These are phyloP conservation scores for Spizella passerina DNA, from an alignment of 2,797 vertebrate genomes.

Conservation along the genomic window DNA sequence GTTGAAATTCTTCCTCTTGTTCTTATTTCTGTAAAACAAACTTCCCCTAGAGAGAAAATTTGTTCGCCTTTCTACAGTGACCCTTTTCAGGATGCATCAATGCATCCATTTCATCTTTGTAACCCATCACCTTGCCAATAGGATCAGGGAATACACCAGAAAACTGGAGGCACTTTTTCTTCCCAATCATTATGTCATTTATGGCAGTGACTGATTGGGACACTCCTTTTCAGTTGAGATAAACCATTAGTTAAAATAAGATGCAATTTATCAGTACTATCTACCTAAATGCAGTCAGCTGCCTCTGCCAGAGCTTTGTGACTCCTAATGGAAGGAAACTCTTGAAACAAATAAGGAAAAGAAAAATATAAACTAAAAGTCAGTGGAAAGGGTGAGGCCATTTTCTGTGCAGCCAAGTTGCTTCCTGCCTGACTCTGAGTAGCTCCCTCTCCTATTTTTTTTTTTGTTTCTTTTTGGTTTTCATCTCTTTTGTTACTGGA, in stretches of 20 bases:
- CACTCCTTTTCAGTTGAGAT: background rate
- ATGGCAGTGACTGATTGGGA: background rate
- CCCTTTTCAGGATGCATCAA: background rate
- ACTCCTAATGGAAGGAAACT: constrained; percentile 20
- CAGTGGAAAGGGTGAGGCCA: constrained; percentile 54
- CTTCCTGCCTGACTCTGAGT: constrained; percentile 52
- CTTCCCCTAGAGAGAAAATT: background rate
- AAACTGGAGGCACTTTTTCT: background rate
- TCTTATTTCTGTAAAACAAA: background rate
- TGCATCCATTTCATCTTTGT: background rate
- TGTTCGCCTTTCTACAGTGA: background rate
- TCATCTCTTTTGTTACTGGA: background rate
- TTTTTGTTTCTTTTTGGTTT: background rate
- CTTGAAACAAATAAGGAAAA: constrained; percentile 62
- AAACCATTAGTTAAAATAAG: background rate
- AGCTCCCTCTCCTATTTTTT: background rate
- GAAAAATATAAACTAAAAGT: constrained; percentile 48
- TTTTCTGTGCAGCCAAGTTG: constrained; percentile 14
- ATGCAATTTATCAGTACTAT: background rate
- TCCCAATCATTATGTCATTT: background rate
- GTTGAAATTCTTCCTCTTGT: background rate
- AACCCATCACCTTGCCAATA: background rate
- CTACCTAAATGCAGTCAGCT: background rate
- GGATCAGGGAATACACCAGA: background rate
- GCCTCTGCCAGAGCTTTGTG: background rate